Conservation (phyloP, 2,888 invertebrate species). For the Allolobophora icterica region DNA sequence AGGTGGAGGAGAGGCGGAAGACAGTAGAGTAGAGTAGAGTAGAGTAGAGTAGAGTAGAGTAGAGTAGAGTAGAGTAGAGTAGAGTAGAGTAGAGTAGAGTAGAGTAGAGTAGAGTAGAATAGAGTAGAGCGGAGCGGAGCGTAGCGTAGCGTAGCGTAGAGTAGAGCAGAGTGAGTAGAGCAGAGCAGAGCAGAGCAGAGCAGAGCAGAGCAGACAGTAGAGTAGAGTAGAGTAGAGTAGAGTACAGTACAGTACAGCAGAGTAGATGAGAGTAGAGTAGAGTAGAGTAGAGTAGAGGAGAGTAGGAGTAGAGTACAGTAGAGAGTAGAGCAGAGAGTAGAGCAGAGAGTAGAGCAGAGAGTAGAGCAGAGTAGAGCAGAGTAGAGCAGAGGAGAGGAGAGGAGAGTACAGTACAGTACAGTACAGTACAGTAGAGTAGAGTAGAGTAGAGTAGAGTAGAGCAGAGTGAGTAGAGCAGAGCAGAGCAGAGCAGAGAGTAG, state of each 20-base stretch:
- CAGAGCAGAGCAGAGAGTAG: too few species aligned
- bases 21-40: constrained; percentile 38
- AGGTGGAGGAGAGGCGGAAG: constrained; percentile 41
- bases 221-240: background rate
- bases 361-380: background rate
- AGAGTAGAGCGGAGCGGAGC: background rate
- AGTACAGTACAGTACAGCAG: background rate
- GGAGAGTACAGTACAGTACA: too few species aligned
- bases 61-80: background rate
- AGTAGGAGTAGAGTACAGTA: too few species aligned
- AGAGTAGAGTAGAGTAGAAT: background rate
- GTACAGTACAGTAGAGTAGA: too few species aligned
- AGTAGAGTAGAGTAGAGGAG: too few species aligned
- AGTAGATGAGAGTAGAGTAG: background rate
- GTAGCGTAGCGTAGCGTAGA: background rate
- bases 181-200: background rate
- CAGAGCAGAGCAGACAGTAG: background rate
- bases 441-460: too few species aligned
- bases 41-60: background rate
- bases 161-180: background rate
- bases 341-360: background rate
- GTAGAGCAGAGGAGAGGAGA: background rate
- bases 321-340: background rate
- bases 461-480: too few species aligned
- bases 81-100: background rate